Evolutionary conservation across 2,797 vertebrate genomes (phyloP), one percentile per base, ranked within the genome.

Genomic region (Artibeus lituratus): DNA sequence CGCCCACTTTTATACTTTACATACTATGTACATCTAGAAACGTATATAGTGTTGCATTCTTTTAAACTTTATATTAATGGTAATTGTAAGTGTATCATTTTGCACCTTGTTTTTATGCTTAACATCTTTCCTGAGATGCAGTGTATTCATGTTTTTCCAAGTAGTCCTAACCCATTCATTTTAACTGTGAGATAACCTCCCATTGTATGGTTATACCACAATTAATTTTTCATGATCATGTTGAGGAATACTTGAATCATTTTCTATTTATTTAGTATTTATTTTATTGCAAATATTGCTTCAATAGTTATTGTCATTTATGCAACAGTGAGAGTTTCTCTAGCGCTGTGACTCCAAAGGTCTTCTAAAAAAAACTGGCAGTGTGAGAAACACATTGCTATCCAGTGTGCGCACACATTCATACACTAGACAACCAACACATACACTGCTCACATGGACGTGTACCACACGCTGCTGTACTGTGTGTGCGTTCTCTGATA

Each of bases 171-270:
- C 62, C 62, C 62, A 65, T n/a, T 65, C 62, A n/a, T 65, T 65
- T 90, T 92, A 83, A 62, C 44, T 51, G 72, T 91, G 55, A 80
- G 26, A 10, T 74, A 70, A 59, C 32, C 81, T 73, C 69, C 26
- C 14, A 35, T 49, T 73, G 29, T 74, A 47, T 76, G 51, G 59
- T 67, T 81, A n/a, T 42, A 44, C 21, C 26, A 82, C 32, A 32
- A 26, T 59, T 95, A 84, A 26, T 69, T 81, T 92, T 59, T 51
- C 42, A 57, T 77, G n/a, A 15, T 77, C 5, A 6, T 62, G 21
- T 39, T 81, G 73, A 96, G 49, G 24, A 85, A 89, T 89, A 37
- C 35, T 89, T 94, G n/a, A 42, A 74, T 92, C 16, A 7, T 83
- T 39, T 78, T 24, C 19, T 59, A 73, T 80, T 83, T 59, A 35